A percentile compares a stretch with the other conserved stretches of the same genome.
These are phyloP conservation scores for Megaptera novaeangliae DNA, from an alignment of 2,113 vertebrate species.

Conservation along the genomic window DNA sequence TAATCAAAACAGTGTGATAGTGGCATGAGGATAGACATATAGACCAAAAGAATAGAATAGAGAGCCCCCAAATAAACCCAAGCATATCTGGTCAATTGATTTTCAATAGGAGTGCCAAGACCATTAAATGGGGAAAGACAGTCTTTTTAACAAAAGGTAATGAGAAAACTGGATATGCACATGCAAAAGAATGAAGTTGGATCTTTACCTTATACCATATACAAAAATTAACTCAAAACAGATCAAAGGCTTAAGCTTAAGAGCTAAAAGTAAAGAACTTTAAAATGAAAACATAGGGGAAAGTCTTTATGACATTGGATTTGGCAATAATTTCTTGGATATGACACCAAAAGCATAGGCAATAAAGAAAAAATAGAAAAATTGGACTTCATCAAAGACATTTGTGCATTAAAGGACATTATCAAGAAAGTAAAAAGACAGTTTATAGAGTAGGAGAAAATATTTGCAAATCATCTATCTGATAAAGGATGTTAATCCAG, in stretches of 20 bases:
- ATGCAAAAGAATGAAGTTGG: neutral
- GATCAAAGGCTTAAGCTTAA: neutral
- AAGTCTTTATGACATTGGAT: neutral
- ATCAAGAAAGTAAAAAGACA: neutral
- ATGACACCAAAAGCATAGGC: neutral
- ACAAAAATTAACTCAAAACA: neutral
- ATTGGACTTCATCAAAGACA: neutral
- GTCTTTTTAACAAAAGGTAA: neutral
- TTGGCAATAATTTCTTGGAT: neutral
- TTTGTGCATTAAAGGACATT: neutral
- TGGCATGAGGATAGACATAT: neutral
- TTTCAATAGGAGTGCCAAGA: neutral
- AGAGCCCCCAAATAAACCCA: neutral
- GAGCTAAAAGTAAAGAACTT: neutral
- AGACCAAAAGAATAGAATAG: neutral
- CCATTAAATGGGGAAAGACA: neutral
- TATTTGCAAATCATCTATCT: neutral
- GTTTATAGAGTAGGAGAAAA: neutral
- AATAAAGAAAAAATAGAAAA: neutral
- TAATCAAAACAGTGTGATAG: neutral
- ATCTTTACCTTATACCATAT: neutral
- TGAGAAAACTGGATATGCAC: neutral
- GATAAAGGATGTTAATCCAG: neutral
- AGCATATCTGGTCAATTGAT: neutral
- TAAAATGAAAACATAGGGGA: neutral